phyloP scores from a whole-genome alignment of 2,888 invertebrate species.

The Chesias legatella region DNA sequence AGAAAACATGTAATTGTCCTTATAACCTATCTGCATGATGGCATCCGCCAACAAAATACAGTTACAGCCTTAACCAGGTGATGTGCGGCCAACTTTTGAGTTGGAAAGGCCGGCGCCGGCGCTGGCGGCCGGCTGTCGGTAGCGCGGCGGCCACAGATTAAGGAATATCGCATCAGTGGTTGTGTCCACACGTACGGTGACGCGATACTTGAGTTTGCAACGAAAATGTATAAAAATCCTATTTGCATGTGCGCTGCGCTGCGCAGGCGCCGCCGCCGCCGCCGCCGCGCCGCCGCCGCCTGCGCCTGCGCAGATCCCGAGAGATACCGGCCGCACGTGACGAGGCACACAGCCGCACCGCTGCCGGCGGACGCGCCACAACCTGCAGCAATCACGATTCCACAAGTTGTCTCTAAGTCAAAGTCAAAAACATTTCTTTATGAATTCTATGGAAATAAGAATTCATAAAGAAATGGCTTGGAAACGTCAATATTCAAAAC shows the following conservation, averaged over 20 bases:
- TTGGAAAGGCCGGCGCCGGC: too few species aligned
- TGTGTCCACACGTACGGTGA: slow-evolving; percentile 10
- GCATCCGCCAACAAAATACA: background rate
- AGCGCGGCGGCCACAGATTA: slow-evolving; percentile 1
- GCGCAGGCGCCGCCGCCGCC: slow-evolving; percentile 17
- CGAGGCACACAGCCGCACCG: slow-evolving; percentile 3
- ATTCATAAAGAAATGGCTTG: too few species aligned
- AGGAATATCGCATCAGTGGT: background rate
- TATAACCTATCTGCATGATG: background rate
- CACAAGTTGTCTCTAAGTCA: too few species aligned
- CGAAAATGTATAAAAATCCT: slow-evolving; percentile 17
- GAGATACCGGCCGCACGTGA: slow-evolving; percentile 22
- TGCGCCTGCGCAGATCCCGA: slow-evolving; percentile 17
- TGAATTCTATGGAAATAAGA: too few species aligned
- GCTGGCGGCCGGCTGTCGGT: background rate
- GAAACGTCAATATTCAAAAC: too few species aligned
- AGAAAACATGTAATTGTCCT: background rate
- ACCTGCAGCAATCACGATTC: too few species aligned
- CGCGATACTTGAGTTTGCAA: slow-evolving; percentile 15
- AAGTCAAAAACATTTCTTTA: too few species aligned
- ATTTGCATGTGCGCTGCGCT: slow-evolving; percentile 28
- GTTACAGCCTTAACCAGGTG: slow-evolving; percentile 9
- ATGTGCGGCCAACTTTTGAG: too few species aligned
- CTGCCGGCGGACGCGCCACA: background rate
- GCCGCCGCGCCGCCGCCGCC: slow-evolving; percentile 16